These are phyloP conservation scores for Biston betularia DNA, from an alignment of 2,888 invertebrate genomes.

Conservation along the genomic window DNA sequence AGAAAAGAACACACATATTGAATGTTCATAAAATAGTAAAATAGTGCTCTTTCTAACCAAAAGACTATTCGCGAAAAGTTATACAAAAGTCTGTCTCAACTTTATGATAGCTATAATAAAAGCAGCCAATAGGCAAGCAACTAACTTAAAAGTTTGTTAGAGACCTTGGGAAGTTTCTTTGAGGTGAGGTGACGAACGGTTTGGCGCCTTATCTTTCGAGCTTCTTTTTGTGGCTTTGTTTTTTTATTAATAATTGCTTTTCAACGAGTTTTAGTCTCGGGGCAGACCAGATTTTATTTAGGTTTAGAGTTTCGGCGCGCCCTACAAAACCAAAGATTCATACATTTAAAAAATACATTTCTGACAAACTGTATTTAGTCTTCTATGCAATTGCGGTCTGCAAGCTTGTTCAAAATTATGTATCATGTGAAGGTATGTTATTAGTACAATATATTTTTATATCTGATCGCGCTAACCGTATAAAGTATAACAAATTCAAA, in stretches of 20 bases:
- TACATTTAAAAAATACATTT: too few species aligned
- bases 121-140: slow-evolving; percentile 11
- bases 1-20: too few species aligned
- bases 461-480: too few species aligned
- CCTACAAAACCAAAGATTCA: too few species aligned
- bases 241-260: slow-evolving; percentile 12
- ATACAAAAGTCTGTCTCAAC: slow-evolving; percentile 7
- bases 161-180: slow-evolving; percentile 11
- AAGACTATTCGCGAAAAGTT: slow-evolving; percentile 6
- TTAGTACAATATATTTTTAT: too few species aligned
- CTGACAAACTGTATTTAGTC: too few species aligned
- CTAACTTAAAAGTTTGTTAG: slow-evolving; percentile 15
- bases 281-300: background rate
- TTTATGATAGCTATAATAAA: slow-evolving; percentile 21
- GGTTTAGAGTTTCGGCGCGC: background rate
- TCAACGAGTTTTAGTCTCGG: background rate
- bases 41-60: background rate
- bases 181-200: slow-evolving; percentile 20
- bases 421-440: too few species aligned
- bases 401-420: too few species aligned
- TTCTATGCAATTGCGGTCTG: too few species aligned
- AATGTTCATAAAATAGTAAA: background rate
- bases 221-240: slow-evolving; percentile 13
- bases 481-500: too few species aligned
- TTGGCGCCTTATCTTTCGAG: slow-evolving; percentile 14